Evolutionary conservation across 2,113 vertebrate species (phyloP).

Genomic region (Sminthopsis crassicaudata): DNA sequence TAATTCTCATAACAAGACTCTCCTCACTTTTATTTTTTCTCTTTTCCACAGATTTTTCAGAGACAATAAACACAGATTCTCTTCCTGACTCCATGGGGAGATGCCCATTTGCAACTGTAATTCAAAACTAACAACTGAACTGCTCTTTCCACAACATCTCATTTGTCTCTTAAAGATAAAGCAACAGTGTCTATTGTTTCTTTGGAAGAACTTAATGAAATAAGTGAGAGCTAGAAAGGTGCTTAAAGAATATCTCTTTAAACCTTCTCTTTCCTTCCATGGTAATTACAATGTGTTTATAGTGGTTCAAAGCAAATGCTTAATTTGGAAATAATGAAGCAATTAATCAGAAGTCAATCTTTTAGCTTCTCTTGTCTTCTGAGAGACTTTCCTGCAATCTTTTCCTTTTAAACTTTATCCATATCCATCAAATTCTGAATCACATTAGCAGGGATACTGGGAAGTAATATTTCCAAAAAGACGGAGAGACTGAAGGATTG

Average conservation of each 20-base stretch:
- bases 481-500: neutral
- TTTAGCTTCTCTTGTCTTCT: neutral
- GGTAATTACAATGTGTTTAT: neutral
- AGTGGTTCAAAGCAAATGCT: neutral
- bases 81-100: neutral
- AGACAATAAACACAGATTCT: neutral
- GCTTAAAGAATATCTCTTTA: neutral
- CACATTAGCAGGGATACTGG: neutral
- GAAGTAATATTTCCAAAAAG: neutral
- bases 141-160: neutral
- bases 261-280: neutral
- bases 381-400: neutral
- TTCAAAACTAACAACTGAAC: neutral
- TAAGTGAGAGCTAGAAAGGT: neutral
- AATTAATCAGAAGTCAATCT: neutral
- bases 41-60: neutral
- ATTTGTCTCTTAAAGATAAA: neutral
- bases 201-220: neutral
- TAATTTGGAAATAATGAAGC: neutral
- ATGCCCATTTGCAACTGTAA: neutral
- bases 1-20: neutral
- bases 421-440: neutral
- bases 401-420: neutral
- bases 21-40: neutral
- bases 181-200: neutral